Evolutionary conservation across 2,113 vertebrate species (phyloP).

Genomic region (Nannobrachium achirus): DNA sequence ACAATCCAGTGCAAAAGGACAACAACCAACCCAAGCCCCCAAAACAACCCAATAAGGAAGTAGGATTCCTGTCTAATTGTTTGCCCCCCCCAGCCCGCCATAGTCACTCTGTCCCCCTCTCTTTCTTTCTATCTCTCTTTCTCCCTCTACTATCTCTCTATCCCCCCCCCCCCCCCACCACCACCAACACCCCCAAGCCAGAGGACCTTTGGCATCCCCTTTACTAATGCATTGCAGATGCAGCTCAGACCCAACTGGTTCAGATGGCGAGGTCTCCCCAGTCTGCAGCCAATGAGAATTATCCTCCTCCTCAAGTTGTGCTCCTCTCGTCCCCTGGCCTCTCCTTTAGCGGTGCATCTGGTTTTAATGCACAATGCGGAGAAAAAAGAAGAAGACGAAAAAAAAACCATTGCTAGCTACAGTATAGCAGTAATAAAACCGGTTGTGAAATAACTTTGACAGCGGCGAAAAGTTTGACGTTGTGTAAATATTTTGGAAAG

Average conservation of each 20-base stretch:
- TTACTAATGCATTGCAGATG: slow-evolving; percentile 74
- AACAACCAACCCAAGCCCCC: background rate
- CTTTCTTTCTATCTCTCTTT: slow-evolving; percentile 44
- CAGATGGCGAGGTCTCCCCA: slow-evolving; percentile 55
- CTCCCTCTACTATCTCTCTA: slow-evolving; percentile 17
- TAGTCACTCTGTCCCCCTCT: slow-evolving; percentile 15
- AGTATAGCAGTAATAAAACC: slow-evolving; percentile 37
- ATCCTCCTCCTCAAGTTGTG: slow-evolving; percentile 53
- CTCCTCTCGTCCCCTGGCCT: slow-evolving; percentile 30
- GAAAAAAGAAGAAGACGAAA: background rate
- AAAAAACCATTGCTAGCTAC: slow-evolving; percentile 36
- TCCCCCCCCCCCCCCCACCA: slow-evolving; percentile 13
- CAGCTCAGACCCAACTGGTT: slow-evolving; percentile 44
- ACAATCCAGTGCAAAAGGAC: slow-evolving; percentile 5
- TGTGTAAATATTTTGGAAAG: slow-evolving; percentile 27
- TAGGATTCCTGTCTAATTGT: slow-evolving; percentile 45
- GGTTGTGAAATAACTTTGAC: slow-evolving; percentile 37
- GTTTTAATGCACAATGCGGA: slow-evolving; percentile 48
- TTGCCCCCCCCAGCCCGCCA: slow-evolving; percentile 22
- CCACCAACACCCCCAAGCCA: slow-evolving; percentile 44
- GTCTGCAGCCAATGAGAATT: slow-evolving; percentile 58
- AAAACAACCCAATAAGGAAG: slow-evolving; percentile 37
- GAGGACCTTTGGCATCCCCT: slow-evolving; percentile 53
- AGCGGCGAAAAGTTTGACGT: slow-evolving; percentile 17
- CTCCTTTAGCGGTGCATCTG: slow-evolving; percentile 62